Base-by-base conservation (phyloP, 2,888 invertebrate species). In the Drosophila maculinotata region DNA sequence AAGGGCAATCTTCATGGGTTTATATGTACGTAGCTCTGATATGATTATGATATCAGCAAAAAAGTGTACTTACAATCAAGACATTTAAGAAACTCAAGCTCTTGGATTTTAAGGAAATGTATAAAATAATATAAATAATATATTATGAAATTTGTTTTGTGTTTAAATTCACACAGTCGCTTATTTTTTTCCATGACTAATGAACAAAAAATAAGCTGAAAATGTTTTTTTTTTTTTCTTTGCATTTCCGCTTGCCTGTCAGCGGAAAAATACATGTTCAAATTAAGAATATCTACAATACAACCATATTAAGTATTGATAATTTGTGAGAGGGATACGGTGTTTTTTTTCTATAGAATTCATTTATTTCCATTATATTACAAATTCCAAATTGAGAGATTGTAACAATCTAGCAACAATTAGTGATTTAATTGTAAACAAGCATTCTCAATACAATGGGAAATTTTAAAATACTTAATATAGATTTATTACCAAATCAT, bases 241-340 rank as follows among this genome's bases (percentile, higher is more conserved):
- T 39, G 41, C 63, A 71, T 63, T 69, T 71, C 71, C 71, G 69
- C 33, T 71, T 39, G 62, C 36, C 44, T 38, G 38, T 49, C 31
- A 17, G 28, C 28, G n/a, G 10, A 15, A 44, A 44, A 49, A 31
- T 14, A 23, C 15, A 28, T 28, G 41, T 28, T 44, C 17, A 17
- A 17, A 9, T 30, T 30, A 15, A 15, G 0, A 9, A 35, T 10
- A 17, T 8, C 35, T 17, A 10, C 2, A 17, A 30, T 30, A 15
- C 8, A 8, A 15, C n/a, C 17, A 12, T 8, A 17, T 15, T n/a
- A 44, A 17, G 44, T 28, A 44, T 44, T 44, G 20, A 20, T 28
- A 5, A 30, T 30, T 45, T 20, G 20, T 20, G 20, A n/a, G n/a
- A n/a, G n/a, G n/a, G n/a, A n/a, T n/a, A n/a, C n/a, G n/a, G n/a